Evolutionary conservation across 2,888 invertebrate species (phyloP).

Genomic region (Polydrusus pterygomalis): DNA sequence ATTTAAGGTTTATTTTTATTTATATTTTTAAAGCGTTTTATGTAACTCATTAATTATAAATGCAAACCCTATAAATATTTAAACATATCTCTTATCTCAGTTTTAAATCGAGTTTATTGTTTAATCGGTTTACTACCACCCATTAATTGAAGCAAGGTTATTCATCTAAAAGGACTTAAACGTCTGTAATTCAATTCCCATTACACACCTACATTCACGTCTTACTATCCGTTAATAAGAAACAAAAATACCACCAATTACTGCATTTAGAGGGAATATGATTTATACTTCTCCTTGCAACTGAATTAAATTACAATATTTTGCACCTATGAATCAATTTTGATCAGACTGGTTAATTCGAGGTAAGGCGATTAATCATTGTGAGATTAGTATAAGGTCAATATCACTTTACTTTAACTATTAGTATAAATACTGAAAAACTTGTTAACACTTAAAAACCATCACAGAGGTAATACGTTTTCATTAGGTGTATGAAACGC

Average conservation of each 20-base stretch:
- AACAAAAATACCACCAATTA: constrained; percentile 47
- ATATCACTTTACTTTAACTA: not conserved
- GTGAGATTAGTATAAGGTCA: not conserved
- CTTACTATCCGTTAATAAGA: constrained; percentile 37
- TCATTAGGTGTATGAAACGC: too few species aligned
- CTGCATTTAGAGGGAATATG: constrained; percentile 37
- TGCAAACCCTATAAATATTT: not conserved
- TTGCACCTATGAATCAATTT: constrained; percentile 51
- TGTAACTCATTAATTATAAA: not conserved
- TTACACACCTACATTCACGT: constrained; percentile 28
- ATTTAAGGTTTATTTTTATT: too few species aligned
- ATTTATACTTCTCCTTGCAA: constrained; percentile 49
- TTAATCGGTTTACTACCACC: not conserved
- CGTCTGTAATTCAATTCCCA: constrained; percentile 30
- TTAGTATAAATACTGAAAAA: too few species aligned
- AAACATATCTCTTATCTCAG: constrained; percentile 7
- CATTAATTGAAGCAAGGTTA: constrained; percentile 16
- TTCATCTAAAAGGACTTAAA: constrained; percentile 7
- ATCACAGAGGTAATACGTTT: too few species aligned
- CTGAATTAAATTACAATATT: constrained; percentile 50
- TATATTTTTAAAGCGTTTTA: too few species aligned
- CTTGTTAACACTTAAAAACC: too few species aligned
- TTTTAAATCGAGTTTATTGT: constrained; percentile 9
- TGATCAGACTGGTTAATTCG: constrained; percentile 37
- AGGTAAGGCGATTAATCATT: constrained; percentile 17